phyloP scores from a whole-genome alignment of 1,140 invertebrate genomes.

The Zaprionus davidi region DNA sequence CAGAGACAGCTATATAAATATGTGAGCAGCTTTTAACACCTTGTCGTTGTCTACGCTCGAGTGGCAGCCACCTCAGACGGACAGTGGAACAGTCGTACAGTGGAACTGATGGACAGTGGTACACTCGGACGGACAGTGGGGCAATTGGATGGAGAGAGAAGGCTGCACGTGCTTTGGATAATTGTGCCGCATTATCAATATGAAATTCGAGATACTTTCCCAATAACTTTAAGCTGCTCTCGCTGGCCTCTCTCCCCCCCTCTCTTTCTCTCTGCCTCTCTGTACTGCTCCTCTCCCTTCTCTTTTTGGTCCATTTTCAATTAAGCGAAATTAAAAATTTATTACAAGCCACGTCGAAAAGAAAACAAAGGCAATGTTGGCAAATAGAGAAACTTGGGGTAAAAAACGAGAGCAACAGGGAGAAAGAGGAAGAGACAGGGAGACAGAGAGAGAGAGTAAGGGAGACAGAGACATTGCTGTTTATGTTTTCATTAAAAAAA shows the following conservation, averaged over 20 bases:
- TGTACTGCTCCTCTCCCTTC: neutral
- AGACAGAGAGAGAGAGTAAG: neutral
- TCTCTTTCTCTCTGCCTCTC: neutral
- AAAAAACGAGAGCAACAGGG: conserved; percentile 45
- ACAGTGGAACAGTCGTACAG: neutral
- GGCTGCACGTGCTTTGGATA: neutral
- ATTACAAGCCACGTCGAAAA: conserved; percentile 67
- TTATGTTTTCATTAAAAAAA: conserved; percentile 74
- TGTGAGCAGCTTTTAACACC: conserved; percentile 81
- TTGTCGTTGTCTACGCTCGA: conserved; percentile 48
- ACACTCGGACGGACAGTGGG: conserved; percentile 35
- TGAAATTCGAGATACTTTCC: conserved; percentile 33
- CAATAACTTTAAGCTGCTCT: conserved; percentile 26
- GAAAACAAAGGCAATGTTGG: conserved; percentile 67
- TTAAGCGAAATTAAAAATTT: conserved; percentile 83
- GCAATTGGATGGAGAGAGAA: neutral
- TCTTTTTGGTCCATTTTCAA: conserved; percentile 63
- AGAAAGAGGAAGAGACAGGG: neutral
- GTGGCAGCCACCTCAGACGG: conserved; percentile 25
- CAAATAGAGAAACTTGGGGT: conserved; percentile 58
- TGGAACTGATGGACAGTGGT: neutral
- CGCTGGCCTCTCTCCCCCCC: neutral
- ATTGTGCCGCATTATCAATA: conserved; percentile 22
- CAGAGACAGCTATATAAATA: conserved; percentile 76
- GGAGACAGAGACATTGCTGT: conserved; percentile 30